Evolutionary conservation across 2,888 invertebrate genomes (phyloP).

Genomic region (Caenorhabditis panamensis): DNA sequence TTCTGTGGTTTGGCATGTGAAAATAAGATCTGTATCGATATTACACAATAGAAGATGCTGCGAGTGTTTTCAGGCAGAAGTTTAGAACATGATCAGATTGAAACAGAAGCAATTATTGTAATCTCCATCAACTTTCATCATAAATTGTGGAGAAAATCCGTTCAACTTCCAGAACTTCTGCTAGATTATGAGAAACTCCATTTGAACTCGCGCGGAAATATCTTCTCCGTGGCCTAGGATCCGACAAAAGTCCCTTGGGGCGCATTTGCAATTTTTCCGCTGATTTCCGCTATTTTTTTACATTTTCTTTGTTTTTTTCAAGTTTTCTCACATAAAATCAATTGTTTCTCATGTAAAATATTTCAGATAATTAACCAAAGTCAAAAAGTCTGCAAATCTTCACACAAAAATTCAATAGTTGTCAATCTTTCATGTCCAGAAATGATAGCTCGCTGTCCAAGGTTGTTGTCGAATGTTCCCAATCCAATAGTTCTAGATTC

Average conservation of each 20-base stretch:
- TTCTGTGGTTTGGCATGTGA: too few relatives aligned
- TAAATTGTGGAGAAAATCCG: too few relatives aligned
- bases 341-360: not conserved
- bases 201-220: constrained; percentile 20
- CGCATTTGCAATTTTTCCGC: constrained; percentile 21
- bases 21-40: too few relatives aligned
- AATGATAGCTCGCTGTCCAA: constrained; percentile 30
- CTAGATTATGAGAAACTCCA: not conserved
- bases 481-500: not conserved
- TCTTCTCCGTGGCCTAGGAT: not conserved
- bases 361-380: too few relatives aligned
- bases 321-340: not conserved
- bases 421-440: constrained; percentile 23
- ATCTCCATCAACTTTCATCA: too few relatives aligned
- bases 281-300: not conserved
- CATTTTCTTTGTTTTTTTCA: constrained; percentile 3
- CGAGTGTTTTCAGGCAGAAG: too few relatives aligned
- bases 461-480: not conserved
- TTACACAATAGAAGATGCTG: too few relatives aligned
- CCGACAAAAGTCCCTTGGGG: constrained; percentile 7
- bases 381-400: not conserved
- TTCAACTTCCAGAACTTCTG: not conserved
- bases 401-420: not conserved
- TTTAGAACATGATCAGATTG: too few relatives aligned
- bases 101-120: too few relatives aligned